Evolutionary conservation across 1,140 invertebrate genomes (phyloP), one percentile per base, ranked within the genome.

Genomic region (Helicoverpa armigera): DNA sequence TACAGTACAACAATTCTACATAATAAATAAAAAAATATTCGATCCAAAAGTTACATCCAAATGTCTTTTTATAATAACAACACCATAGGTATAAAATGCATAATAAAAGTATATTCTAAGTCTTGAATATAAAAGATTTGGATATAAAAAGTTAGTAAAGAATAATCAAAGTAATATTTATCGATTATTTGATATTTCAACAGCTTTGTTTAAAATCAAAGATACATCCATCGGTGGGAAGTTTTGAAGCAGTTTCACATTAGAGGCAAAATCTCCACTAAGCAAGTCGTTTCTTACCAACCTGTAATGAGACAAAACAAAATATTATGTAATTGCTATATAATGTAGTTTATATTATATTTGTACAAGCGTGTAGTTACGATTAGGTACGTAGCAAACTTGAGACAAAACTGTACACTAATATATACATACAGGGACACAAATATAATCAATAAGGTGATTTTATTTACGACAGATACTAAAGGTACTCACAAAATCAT

Each of bases 401-500:
- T 23, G 23, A 23, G 23, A 23, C 23, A 23, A 23, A 23, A 23
- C 23, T 23, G 23, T 23, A 23, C 23, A 23, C 23, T 23, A 23
- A 23, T 23, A 23, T 23, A 23, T 23, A 23, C 23, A 23, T 2
- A 23, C 23, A 23, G 23, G 13, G 10, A 35, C 70, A 51, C 11
- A 13, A 58, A 54, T 53, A 56, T 58, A 11, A 13, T 61, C 61
- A 78, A 13, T 2, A 51, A 43, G n/a, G 3, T 48, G 29, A 4
- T 18, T 11, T 9, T 60, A 23, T 2, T 61, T 13, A 23, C 1
- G 10, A 31, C 29, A 31, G 31, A 4, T 14, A n/a, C 14, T 54
- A 14, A 54, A 54, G 14, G n/a, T 54, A 97, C 98, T 97, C 96
- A 99, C 98, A 99, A 96, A 85, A 99, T 98, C 98, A 99, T 99